Evolutionary conservation across 2,113 vertebrate genomes (phyloP).

Genomic region (Ceyx melanurus): DNA sequence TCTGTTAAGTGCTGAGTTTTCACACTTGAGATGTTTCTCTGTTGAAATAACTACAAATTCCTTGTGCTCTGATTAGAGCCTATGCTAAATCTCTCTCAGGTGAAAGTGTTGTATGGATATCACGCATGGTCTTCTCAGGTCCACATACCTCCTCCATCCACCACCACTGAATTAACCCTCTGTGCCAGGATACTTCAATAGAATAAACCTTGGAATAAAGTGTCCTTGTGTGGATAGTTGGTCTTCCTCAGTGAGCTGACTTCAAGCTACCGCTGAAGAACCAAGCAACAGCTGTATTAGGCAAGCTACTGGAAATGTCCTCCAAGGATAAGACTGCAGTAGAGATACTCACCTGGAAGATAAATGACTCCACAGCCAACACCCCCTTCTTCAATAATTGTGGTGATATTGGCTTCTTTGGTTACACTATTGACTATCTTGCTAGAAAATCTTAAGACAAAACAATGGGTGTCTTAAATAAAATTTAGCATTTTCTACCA

Average conservation of each 20-base stretch:
- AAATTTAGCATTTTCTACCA: neutral
- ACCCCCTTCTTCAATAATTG: neutral
- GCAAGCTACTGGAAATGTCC: neutral
- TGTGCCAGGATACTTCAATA: neutral
- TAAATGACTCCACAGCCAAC: neutral
- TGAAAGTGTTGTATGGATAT: neutral
- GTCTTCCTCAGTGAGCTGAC: neutral
- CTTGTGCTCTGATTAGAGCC: neutral
- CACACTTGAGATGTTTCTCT: neutral
- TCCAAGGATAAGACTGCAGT: neutral
- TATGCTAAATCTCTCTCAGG: neutral
- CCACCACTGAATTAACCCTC: accelerated
- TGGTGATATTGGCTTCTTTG: neutral
- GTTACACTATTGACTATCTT: neutral
- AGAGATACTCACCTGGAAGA: neutral
- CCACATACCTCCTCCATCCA: neutral
- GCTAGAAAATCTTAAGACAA: neutral
- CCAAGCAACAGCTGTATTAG: neutral
- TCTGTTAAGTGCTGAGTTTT: neutral
- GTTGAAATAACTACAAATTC: neutral
- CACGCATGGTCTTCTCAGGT: neutral
- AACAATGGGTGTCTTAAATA: neutral
- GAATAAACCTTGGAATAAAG: neutral
- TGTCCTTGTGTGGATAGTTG: neutral
- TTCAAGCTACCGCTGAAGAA: neutral